These are phyloP conservation scores for Ochlodes sylvanus DNA, from an alignment of 2,888 invertebrate genomes.

Conservation along the genomic window DNA sequence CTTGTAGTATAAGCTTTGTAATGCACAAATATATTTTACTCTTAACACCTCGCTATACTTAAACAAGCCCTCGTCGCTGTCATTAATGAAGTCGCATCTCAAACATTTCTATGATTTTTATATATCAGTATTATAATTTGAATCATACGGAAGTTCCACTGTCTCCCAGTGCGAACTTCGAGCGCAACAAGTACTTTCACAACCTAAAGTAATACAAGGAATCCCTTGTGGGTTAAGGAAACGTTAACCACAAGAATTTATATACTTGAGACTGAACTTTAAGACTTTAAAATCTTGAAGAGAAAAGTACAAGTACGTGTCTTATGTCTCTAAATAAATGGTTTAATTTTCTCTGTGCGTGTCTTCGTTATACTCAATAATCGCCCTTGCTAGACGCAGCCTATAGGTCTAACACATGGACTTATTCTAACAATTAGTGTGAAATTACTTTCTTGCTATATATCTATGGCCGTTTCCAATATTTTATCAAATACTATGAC, in stretches of 20 bases:
- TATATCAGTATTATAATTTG: constrained; percentile 30
- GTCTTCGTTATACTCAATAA: background rate
- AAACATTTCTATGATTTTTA: background rate
- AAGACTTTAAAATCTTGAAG: background rate
- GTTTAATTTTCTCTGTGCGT: background rate
- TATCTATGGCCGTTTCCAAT: background rate
- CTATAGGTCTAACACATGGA: background rate
- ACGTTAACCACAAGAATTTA: background rate
- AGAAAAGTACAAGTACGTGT: background rate
- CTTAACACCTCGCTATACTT: constrained; percentile 31
- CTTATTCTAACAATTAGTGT: background rate
- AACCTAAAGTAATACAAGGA: background rate
- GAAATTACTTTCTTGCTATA: background rate
- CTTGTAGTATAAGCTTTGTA: constrained; percentile 66
- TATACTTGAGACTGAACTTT: constrained; percentile 5
- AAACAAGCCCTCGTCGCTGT: constrained; percentile 15
- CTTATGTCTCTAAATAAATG: background rate
- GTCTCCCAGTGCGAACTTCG: background rate
- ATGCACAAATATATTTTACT: constrained; percentile 62
- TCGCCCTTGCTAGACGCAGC: constrained; percentile 11
- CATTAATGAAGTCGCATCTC: constrained; percentile 15
- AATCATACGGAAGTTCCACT: background rate
- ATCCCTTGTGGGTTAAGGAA: background rate
- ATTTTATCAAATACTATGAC: too few species aligned
- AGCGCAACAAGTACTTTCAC: background rate